phyloP scores from a whole-genome alignment of 2,888 invertebrate species.

The Habrosyne pyritoides region DNA sequence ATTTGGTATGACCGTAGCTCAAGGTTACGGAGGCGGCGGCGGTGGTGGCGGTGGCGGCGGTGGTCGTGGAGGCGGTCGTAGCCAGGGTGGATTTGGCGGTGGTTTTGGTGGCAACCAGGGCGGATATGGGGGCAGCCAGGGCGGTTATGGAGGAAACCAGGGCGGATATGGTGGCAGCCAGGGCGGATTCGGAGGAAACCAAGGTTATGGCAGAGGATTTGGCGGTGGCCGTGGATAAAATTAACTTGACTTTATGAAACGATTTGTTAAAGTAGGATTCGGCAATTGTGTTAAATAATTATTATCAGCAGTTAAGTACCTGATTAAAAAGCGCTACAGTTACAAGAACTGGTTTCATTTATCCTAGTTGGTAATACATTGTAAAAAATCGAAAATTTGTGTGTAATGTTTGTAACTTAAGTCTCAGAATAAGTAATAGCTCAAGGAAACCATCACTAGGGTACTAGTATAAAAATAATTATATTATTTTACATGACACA shows the following conservation, averaged over 20 bases:
- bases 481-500: no score
- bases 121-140: slow-evolving; percentile 27
- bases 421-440: no score
- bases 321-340: slow-evolving; percentile 11
- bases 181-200: slow-evolving; percentile 18
- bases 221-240: neutral
- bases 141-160: slow-evolving; percentile 23
- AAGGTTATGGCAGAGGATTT: slow-evolving; percentile 19
- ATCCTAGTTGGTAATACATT: no score
- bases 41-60: slow-evolving; percentile 18
- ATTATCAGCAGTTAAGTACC: neutral
- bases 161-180: slow-evolving; percentile 17
- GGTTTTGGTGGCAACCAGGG: slow-evolving; percentile 20
- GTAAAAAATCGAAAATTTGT: no score
- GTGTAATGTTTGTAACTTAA: no score
- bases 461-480: no score
- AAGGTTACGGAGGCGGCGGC: slow-evolving; percentile 20
- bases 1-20: slow-evolving; percentile 31
- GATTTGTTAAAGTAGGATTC: neutral
- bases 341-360: slow-evolving; percentile 3
- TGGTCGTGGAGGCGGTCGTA: slow-evolving; percentile 17
- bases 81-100: slow-evolving; percentile 15
- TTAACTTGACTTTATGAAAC: neutral
- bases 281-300: neutral
- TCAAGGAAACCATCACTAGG: no score